These are phyloP conservation scores for Tauraco hartlaubi DNA, from an alignment of 2,797 vertebrate genomes.

Conservation along the genomic window DNA sequence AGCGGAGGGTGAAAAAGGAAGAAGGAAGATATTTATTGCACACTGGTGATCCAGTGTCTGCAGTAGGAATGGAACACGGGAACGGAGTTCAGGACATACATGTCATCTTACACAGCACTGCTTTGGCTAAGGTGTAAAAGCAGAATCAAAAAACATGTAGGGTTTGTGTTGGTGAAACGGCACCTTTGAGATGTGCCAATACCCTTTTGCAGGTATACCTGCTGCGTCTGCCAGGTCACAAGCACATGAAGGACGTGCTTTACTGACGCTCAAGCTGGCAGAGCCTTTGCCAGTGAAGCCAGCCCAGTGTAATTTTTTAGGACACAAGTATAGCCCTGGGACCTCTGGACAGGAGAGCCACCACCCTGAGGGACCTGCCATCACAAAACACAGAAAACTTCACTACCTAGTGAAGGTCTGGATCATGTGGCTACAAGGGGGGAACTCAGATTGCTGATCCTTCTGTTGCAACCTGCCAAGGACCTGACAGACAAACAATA, in stretches of 20 bases:
- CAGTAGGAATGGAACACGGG: not conserved
- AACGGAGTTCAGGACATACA: not conserved
- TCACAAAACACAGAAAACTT: not conserved
- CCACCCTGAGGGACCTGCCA: not conserved
- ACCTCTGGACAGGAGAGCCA: not conserved
- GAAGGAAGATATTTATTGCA: not conserved
- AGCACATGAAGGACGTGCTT: not conserved
- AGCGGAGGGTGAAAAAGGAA: not conserved
- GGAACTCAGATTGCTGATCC: not conserved
- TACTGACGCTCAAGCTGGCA: not conserved
- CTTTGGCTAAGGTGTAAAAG: not conserved
- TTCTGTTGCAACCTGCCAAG: not conserved
- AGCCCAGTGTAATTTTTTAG: not conserved
- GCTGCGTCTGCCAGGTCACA: not conserved
- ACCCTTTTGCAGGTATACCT: not conserved
- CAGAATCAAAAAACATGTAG: not conserved
- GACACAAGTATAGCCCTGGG: not conserved
- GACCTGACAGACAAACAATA: not conserved
- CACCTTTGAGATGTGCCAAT: not conserved
- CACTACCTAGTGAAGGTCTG: not conserved
- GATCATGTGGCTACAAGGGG: rapidly evolving
- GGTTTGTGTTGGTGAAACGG: not conserved
- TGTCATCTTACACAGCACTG: not conserved
- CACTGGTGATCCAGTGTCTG: not conserved
- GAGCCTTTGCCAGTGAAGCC: not conserved